Conservation (phyloP, 2,888 invertebrate genomes). For the Schizotus pectinicornis region DNA sequence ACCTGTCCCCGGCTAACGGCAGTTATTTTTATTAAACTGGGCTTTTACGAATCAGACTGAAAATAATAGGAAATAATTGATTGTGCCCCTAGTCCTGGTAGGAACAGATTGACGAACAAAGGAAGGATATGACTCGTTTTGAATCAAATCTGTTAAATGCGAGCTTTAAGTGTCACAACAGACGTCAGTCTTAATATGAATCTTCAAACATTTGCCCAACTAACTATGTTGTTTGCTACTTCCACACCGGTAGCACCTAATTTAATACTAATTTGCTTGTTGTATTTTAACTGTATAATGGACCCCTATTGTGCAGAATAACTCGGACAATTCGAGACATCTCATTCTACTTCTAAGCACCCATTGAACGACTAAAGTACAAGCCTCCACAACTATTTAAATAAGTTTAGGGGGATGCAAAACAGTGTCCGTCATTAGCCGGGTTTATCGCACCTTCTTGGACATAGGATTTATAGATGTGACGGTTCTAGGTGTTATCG, state of each 20-base stretch:
- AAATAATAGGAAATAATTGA: too few relatives aligned
- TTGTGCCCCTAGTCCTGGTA: too few relatives aligned
- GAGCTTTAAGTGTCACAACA: constrained; percentile 1
- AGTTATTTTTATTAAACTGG: too few relatives aligned
- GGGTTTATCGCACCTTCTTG: constrained; percentile 10
- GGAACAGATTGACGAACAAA: too few relatives aligned
- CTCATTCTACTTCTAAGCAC: constrained; percentile 21
- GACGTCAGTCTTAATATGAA: constrained; percentile 27
- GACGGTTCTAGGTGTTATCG: neutral
- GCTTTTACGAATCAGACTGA: too few relatives aligned
- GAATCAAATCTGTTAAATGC: neutral
- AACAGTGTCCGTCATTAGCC: constrained; percentile 22
- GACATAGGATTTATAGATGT: constrained; percentile 18
- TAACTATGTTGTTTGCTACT: constrained; percentile 28
- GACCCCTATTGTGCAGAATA: constrained; percentile 26
- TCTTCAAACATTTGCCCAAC: constrained; percentile 25
- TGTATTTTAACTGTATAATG: constrained; percentile 44
- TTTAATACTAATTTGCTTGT: constrained; percentile 42
- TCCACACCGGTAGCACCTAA: constrained; percentile 45
- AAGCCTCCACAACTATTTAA: constrained; percentile 20
- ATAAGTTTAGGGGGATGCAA: constrained; percentile 29
- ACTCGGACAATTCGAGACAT: constrained; percentile 6
- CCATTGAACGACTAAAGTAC: constrained; percentile 18
- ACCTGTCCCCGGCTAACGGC: too few relatives aligned
- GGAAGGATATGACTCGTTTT: too few relatives aligned